Evolutionary conservation across 2,113 vertebrate genomes (phyloP), one percentile per base, ranked within the genome.

Genomic region (Pterocles orientalis): DNA sequence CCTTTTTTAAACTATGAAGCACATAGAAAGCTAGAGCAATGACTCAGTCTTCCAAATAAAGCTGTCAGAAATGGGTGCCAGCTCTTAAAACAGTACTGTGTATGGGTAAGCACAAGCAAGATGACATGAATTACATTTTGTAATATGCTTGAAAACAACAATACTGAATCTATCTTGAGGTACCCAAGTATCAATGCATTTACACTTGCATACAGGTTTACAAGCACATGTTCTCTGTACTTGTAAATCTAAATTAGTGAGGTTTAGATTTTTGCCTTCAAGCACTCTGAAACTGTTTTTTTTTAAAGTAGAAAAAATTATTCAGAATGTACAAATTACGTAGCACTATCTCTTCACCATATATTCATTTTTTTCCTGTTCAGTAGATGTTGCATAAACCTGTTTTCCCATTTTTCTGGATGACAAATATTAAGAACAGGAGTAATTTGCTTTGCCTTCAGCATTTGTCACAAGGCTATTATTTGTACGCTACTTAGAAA

Each of bases 11-110:
- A 60, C 23, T 47, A 91, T 47, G 45, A 97, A 92, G 76, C 51
- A 89, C 28, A 60, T 58, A 89, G 57, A 90, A 94, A 90, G 79
- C 78, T 76, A 96, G 39, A 41, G 41, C 77, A 92, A 86, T 86
- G 75, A 92, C 82, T 97, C 87, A 92, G 6, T 53, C 82, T 92
- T 94, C 91, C 83, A 90, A 94, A 62, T 90, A 85, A 97, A 97
- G 92, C 94, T 98, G 97, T 96, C 91, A 96, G 76, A 96, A 86
- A 83, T 26, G 26, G 23, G 12, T 76, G 93, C 94, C 94, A 95
- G 58, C 45, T 95, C 61, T 75, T 86, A 76, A 84, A 96, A 64
- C 71, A 92, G 61, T 12, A 77, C 53, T 72, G 56, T 31, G 28
- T 61, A 68, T 36, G 66, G 56, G 36, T 73, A 95, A 94, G 87